Evolutionary conservation across 2,888 invertebrate genomes (phyloP), one percentile per base, ranked within the genome.

Genomic region (Dorcus parallelipipedus): DNA sequence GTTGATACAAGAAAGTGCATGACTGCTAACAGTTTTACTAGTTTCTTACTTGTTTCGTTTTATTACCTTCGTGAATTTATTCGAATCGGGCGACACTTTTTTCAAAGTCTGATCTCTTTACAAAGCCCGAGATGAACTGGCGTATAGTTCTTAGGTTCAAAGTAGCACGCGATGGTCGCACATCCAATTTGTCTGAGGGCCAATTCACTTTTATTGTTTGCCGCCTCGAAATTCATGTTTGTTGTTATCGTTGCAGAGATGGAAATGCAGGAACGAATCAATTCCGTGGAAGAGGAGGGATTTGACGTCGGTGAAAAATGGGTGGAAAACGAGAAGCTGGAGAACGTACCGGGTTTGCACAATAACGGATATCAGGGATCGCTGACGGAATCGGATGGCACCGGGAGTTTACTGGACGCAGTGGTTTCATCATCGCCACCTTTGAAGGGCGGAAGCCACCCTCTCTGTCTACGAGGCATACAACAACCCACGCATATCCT

Each of bases 321-420:
- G 4, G 52, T 38, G 26, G 59, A 55, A 51, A 50, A 58, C 20
- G 52, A 56, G 17, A 38, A 23, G 6, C n/a, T 41, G 9, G 57
- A 52, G 9, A 57, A 52, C 26, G n/a, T 48, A 9, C 49, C 53
- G 9, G 56, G 26, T 40, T 63, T 53, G 10, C 56, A 56, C 49
- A 60, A 76, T 66, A 77, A 86, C 67, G 84, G 86, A 57, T 85
- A 84, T 69, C 87, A 87, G 70, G 86, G 87, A 47, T 83, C 87
- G 2, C 78, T 87, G 39, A 80, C 86, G 62, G 87, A 87, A 59
- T 43, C 59, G 3, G 54, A 59, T 23, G 59, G 54, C 9, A 45
- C 43, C 6, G 14, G 42, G 14, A 45, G 23, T 45, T 45, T 45
- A 20, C 43, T 45, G 6, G 47, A 26, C 9, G 54, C 52, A 2